Evolutionary conservation across 2,888 invertebrate genomes (phyloP).

Genomic region (Anarsia innoxiella): DNA sequence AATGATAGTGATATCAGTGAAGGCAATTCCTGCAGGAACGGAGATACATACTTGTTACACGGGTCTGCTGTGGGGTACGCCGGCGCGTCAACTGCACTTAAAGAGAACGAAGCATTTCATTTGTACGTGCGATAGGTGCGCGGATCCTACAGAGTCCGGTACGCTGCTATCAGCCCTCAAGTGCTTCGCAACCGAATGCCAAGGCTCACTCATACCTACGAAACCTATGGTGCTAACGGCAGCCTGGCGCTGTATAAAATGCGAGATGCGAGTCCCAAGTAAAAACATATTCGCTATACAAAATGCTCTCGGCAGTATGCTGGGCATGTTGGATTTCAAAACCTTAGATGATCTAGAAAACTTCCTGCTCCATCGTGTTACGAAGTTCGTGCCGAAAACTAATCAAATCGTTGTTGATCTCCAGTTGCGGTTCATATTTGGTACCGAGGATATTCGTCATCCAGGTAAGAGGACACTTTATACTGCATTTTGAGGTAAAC

Average conservation of each 20-base stretch:
- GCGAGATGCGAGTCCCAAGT: conserved; percentile 59
- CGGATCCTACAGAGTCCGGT: conserved; percentile 80
- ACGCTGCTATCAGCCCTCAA: conserved; percentile 73
- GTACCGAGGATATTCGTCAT: conserved; percentile 71
- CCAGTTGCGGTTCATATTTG: conserved; percentile 77
- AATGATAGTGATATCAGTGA: conserved; percentile 77
- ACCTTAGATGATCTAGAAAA: conserved; percentile 70
- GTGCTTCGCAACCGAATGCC: conserved; percentile 69
- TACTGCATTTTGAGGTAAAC: too few relatives aligned
- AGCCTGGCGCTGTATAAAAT: conserved; percentile 77
- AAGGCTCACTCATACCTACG: conserved; percentile 74
- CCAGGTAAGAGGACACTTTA: conserved; percentile 58
- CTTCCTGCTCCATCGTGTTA: conserved; percentile 71
- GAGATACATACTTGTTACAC: conserved; percentile 82
- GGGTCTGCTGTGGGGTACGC: conserved; percentile 80
- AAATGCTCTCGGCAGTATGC: conserved; percentile 70
- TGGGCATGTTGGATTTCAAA: conserved; percentile 65
- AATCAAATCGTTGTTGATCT: conserved; percentile 78
- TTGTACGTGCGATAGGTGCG: conserved; percentile 79
- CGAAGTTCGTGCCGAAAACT: conserved; percentile 70
- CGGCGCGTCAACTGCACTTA: conserved; percentile 76
- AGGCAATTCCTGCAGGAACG: conserved; percentile 72
- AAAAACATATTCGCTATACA: conserved; percentile 69
- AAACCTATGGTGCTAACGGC: conserved; percentile 68
- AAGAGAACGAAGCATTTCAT: conserved; percentile 80